Evolutionary conservation across 1,140 invertebrate genomes (phyloP).

Genomic region (Drosophila cardini): DNA sequence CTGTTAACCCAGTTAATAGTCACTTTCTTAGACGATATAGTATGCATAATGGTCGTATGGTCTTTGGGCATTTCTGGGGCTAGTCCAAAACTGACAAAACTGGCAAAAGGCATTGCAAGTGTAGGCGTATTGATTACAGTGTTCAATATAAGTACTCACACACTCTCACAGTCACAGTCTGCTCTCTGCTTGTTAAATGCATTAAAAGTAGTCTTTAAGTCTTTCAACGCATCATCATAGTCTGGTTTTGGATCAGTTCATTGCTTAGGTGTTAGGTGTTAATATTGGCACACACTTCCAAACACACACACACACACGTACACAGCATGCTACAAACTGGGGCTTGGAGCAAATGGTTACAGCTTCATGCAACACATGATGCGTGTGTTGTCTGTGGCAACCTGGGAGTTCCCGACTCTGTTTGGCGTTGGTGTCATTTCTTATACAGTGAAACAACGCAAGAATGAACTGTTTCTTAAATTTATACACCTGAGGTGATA

Average conservation of each 20-base stretch:
- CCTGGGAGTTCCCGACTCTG: conserved; percentile 70
- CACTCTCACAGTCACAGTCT: conserved; percentile 14
- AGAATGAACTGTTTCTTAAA: not conserved
- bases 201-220: conserved; percentile 48
- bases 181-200: conserved; percentile 46
- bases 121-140: conserved; percentile 56
- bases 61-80: conserved; percentile 34
- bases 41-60: conserved; percentile 1
- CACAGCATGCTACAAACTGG: conserved; percentile 42
- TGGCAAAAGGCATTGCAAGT: conserved; percentile 17
- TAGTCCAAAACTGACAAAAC: conserved; percentile 47
- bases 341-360: conserved; percentile 33
- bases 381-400: conserved; percentile 44
- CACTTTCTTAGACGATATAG: conserved; percentile 25
- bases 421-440: conserved; percentile 64
- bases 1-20: conserved; percentile 61
- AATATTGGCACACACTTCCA: conserved; percentile 47
- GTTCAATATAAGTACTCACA: conserved; percentile 45
- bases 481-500: too few relatives aligned
- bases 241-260: conserved; percentile 37
- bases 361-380: conserved; percentile 36
- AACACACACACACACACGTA: not conserved
- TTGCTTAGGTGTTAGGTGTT: conserved; percentile 44
- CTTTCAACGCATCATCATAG: conserved; percentile 48
- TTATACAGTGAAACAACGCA: conserved; percentile 9